These are phyloP conservation scores for Campoplex nolae DNA, from an alignment of 2,888 invertebrate genomes.

Conservation along the genomic window DNA sequence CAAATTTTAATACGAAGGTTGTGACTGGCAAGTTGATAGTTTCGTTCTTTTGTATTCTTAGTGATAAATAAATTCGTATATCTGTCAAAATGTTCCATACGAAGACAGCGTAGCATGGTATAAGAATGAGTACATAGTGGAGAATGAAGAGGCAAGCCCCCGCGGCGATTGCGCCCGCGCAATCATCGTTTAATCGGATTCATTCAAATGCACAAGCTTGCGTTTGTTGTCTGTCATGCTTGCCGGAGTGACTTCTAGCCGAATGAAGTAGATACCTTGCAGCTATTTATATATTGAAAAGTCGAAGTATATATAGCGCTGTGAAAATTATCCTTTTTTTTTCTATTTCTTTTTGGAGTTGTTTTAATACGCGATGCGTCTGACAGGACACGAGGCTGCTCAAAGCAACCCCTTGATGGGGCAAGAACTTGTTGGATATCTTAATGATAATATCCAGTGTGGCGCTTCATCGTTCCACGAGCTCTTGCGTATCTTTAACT, in stretches of 20 bases:
- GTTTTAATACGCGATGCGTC: constrained; percentile 28
- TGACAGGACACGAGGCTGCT: constrained; percentile 44
- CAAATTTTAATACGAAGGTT: background rate
- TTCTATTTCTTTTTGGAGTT: background rate
- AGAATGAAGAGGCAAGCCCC: constrained; percentile 57
- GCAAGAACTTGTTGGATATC: constrained; percentile 54
- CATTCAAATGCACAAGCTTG: constrained; percentile 68
- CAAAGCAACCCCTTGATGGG: constrained; percentile 39
- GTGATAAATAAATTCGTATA: constrained; percentile 40
- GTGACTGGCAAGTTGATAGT: background rate
- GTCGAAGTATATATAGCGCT: constrained; percentile 38
- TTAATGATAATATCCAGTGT: constrained; percentile 60
- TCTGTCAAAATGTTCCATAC: constrained; percentile 38
- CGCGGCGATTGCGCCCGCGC: constrained; percentile 62
- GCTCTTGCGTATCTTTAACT: constrained; percentile 23
- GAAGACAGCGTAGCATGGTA: constrained; percentile 24
- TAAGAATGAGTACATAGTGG: constrained; percentile 11
- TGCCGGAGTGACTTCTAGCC: constrained; percentile 64
- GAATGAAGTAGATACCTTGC: constrained; percentile 58
- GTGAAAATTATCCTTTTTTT: constrained; percentile 16
- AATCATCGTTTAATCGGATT: constrained; percentile 73
- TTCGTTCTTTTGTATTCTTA: background rate
- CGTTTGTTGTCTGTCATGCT: constrained; percentile 71
- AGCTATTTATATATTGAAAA: constrained; percentile 67
- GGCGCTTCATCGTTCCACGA: constrained; percentile 39